phyloP scores from a whole-genome alignment of 2,113 vertebrate genomes.

The Eira barbara region DNA sequence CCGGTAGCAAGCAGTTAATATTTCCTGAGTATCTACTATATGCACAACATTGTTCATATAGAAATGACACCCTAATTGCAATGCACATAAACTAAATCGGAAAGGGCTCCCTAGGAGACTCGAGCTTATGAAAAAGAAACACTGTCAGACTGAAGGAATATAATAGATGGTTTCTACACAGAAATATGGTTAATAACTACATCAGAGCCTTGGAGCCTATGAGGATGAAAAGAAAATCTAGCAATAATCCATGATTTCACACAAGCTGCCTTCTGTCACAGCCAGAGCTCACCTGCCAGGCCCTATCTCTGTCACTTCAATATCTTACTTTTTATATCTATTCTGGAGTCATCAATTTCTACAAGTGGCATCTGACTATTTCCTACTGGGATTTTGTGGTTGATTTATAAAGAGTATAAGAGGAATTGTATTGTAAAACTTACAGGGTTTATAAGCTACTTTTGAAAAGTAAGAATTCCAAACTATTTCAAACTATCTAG shows the following conservation, averaged over 20 bases:
- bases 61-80: neutral
- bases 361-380: neutral
- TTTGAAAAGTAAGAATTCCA: constrained; percentile 13
- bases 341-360: neutral
- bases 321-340: neutral
- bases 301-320: neutral
- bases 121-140: neutral
- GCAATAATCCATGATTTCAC: neutral
- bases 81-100: neutral
- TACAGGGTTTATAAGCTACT: neutral
- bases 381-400: neutral
- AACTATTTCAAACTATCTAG: neutral
- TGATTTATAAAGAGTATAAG: neutral
- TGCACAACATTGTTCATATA: neutral
- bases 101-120: neutral
- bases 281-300: neutral
- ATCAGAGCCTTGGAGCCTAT: neutral
- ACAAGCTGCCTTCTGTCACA: neutral
- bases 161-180: neutral
- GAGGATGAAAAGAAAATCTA: neutral
- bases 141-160: neutral
- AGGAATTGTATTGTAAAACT: neutral
- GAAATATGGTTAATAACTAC: neutral
- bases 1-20: neutral
- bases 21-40: neutral